phyloP scores from a whole-genome alignment of 2,888 invertebrate species.

The Chrysolina americana region DNA sequence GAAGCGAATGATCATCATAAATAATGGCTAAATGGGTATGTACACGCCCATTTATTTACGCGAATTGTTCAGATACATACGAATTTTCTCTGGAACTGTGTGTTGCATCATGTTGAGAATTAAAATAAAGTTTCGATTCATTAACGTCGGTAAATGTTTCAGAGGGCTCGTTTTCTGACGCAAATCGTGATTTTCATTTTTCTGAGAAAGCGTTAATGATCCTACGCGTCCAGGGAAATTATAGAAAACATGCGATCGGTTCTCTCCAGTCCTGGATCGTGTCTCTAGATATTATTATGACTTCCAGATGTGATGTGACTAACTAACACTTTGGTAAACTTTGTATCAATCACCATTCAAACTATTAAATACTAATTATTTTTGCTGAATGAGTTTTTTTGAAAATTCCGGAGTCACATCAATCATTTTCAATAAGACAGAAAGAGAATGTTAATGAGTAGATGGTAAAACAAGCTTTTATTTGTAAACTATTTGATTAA shows the following conservation, averaged over 20 bases:
- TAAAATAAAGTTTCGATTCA: background rate
- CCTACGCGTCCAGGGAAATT: background rate
- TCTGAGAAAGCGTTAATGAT: background rate
- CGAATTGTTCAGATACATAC: background rate
- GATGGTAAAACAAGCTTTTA: no score
- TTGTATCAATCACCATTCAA: no score
- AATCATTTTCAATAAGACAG: no score
- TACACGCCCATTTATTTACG: constrained; percentile 4
- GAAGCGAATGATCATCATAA: background rate
- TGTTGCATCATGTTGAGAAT: constrained; percentile 1
- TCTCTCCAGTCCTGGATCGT: background rate
- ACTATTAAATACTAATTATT: no score
- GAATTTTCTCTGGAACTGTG: background rate
- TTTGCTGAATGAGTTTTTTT: no score
- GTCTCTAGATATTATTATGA: background rate
- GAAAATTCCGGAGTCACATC: no score
- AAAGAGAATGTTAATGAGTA: no score
- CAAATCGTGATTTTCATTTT: background rate
- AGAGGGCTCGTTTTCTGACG: background rate
- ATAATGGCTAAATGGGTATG: background rate
- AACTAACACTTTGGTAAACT: background rate
- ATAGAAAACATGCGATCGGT: background rate
- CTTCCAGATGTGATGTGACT: background rate
- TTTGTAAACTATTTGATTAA: no score
- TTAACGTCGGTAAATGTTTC: background rate